Evolutionary conservation across 2,797 vertebrate genomes (phyloP).

Genomic region (Lateolabrax maculatus): DNA sequence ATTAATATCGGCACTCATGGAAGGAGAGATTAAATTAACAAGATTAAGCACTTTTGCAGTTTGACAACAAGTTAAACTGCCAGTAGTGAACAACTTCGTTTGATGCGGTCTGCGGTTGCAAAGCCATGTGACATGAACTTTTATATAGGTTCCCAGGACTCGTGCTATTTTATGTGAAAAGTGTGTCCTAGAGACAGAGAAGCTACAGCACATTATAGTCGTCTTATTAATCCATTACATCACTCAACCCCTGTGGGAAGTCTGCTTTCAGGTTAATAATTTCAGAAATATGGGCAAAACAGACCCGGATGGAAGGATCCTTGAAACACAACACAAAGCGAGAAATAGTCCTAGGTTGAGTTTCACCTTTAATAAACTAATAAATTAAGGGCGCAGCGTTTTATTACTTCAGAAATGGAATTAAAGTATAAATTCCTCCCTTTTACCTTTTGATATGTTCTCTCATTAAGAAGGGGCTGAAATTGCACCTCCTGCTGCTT

Average conservation of each 20-base stretch:
- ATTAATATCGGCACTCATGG: no score
- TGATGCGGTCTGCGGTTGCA: background rate
- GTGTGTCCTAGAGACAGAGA: constrained; percentile 73
- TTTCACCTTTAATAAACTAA: constrained; percentile 83
- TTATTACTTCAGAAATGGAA: constrained; percentile 84
- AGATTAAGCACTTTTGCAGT: constrained; percentile 1
- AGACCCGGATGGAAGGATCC: constrained; percentile 63
- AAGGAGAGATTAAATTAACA: background rate
- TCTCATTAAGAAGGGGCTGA: constrained; percentile 83
- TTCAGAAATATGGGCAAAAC: constrained; percentile 78
- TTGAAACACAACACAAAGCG: constrained; percentile 61
- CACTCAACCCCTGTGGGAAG: constrained; percentile 75
- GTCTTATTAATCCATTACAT: constrained; percentile 88
- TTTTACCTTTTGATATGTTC: constrained; percentile 85
- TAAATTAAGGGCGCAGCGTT: constrained; percentile 75
- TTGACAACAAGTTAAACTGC: constrained; percentile 44
- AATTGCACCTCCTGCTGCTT: constrained; percentile 84
- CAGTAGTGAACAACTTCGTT: constrained; percentile 28
- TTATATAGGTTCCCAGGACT: constrained; percentile 54
- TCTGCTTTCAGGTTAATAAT: constrained; percentile 77
- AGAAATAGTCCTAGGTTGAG: constrained; percentile 64
- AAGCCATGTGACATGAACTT: constrained; percentile 45
- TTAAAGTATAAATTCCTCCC: constrained; percentile 85
- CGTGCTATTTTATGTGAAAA: constrained; percentile 71
- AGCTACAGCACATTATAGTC: constrained; percentile 75